Conservation (phyloP, 2,888 invertebrate genomes). For the Macaria notata region DNA sequence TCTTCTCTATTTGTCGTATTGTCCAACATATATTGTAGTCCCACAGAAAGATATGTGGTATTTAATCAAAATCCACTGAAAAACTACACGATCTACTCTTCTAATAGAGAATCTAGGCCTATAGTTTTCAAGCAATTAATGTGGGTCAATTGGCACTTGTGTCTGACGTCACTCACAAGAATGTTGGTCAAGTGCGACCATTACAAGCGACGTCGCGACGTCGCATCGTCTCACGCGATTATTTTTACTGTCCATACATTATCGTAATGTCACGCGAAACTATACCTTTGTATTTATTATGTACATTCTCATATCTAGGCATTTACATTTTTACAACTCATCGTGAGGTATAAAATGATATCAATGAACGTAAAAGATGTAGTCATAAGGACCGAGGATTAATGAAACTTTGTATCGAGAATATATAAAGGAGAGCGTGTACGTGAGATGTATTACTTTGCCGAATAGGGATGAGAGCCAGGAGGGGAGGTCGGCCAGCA, state of each 20-base stretch:
- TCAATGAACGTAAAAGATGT: slow-evolving; percentile 1
- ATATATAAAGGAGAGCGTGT: slow-evolving; percentile 6
- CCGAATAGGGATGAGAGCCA: slow-evolving; percentile 31
- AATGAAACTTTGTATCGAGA: slow-evolving; percentile 1
- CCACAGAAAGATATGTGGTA: no score
- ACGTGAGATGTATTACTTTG: slow-evolving; percentile 41
- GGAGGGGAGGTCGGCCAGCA: slow-evolving; percentile 47
- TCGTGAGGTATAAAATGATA: slow-evolving; percentile 7
- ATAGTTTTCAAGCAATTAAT: slow-evolving; percentile 31
- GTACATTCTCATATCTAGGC: background rate
- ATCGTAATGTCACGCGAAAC: slow-evolving; percentile 17
- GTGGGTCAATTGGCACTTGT: slow-evolving; percentile 39
- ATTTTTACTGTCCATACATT: slow-evolving; percentile 12
- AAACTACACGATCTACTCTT: no score
- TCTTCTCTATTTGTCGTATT: no score
- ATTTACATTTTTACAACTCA: slow-evolving; percentile 4
- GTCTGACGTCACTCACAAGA: slow-evolving; percentile 36
- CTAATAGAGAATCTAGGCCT: background rate
- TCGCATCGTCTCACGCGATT: slow-evolving; percentile 17
- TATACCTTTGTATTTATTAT: background rate
- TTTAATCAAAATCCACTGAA: no score
- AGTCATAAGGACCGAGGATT: background rate
- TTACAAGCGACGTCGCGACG: slow-evolving; percentile 5
- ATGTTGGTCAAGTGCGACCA: slow-evolving; percentile 24
- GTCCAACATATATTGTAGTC: no score